Percentiles rank a stretch among this genome's conserved stretches.
Evolutionary conservation across 2,797 vertebrate genomes (phyloP).

Genomic region (Cheirogaleus major): DNA sequence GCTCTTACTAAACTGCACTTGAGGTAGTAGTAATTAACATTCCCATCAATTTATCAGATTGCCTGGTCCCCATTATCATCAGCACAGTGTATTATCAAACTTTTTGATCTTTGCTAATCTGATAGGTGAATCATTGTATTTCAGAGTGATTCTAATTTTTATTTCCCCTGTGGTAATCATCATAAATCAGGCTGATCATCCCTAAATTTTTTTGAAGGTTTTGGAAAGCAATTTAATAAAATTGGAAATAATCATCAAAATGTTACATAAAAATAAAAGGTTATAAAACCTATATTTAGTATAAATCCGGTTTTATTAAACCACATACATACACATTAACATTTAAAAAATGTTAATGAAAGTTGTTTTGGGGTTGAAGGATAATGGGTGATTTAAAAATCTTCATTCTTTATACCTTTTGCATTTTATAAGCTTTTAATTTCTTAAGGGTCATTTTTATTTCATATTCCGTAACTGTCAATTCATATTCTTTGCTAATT

Average conservation of each 20-base stretch:
- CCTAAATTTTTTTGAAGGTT: background rate
- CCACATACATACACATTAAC: background rate
- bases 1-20: background rate
- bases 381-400: background rate
- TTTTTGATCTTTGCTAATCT: background rate
- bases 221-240: background rate
- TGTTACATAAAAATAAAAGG: background rate
- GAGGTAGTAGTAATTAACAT: background rate
- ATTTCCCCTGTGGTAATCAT: background rate
- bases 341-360: background rate
- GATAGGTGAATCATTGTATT: background rate
- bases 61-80: background rate
- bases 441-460: background rate
- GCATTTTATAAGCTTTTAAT: background rate
- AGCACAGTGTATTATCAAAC: background rate
- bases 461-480: background rate
- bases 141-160: background rate
- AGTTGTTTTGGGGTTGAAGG: background rate
- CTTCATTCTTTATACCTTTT: background rate
- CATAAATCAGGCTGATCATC: background rate
- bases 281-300: background rate
- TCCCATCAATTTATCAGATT: background rate
- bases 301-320: background rate
- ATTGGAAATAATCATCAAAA: background rate
- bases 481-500: background rate